Percentiles rank a stretch among this genome's conserved stretches.
Conservation (phyloP, 2,113 vertebrate genomes). For the Chaetodon auriga region DNA sequence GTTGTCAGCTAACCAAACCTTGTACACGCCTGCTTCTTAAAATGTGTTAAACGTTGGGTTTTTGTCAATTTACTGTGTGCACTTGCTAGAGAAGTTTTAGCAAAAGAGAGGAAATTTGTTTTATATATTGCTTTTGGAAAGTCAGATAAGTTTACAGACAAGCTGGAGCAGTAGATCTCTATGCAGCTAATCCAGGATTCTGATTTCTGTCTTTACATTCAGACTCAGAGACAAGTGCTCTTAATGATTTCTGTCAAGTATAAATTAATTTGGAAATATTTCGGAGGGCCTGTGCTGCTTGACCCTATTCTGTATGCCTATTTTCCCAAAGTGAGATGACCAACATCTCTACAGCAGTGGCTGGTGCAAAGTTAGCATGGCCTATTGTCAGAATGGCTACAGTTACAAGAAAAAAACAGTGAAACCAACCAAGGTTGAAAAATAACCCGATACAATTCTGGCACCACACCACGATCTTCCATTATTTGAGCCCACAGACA, state of each 20-base stretch:
- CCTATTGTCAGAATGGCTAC: background rate
- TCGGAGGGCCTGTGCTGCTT: background rate
- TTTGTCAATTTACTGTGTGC: too few relatives aligned
- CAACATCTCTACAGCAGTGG: background rate
- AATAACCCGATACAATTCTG: background rate
- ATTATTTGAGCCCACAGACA: constrained; percentile 20
- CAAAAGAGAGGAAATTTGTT: too few relatives aligned
- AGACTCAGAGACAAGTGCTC: too few relatives aligned
- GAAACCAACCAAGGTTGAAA: background rate
- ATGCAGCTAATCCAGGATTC: too few relatives aligned
- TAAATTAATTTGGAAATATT: background rate
- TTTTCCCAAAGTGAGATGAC: too few relatives aligned
- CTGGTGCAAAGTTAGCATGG: background rate
- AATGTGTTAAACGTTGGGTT: too few relatives aligned
- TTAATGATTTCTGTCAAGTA: background rate
- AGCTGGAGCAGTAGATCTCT: too few relatives aligned
- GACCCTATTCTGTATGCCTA: background rate
- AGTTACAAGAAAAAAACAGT: background rate
- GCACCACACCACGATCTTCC: background rate
- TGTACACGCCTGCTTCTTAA: too few relatives aligned
- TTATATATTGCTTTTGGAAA: too few relatives aligned
- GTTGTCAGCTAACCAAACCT: too few relatives aligned
- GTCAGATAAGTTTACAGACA: too few relatives aligned
- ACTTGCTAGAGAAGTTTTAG: background rate
- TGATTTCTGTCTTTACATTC: too few relatives aligned